Percentiles rank a stretch among this genome's conserved stretches.
Conservation (phyloP, 2,888 invertebrate species). For the Meloe dianella region DNA sequence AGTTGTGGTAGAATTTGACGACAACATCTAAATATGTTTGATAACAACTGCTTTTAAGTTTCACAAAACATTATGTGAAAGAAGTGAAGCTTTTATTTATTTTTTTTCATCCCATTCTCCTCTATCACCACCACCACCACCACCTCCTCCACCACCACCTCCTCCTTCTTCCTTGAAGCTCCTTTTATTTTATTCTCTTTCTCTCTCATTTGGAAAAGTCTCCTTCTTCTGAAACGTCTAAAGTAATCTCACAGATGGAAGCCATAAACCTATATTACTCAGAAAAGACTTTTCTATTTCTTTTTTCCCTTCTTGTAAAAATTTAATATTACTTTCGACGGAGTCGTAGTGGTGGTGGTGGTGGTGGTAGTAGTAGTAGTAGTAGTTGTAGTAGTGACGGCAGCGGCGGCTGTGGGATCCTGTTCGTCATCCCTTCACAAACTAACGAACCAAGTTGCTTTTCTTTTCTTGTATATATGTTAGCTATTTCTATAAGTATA, state of each 20-base stretch:
- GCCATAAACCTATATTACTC: slow-evolving; percentile 62
- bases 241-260: slow-evolving; percentile 62
- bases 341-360: slow-evolving; percentile 37
- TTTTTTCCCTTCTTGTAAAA: slow-evolving; percentile 59
- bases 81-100: slow-evolving; percentile 53
- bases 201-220: slow-evolving; percentile 55
- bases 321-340: slow-evolving; percentile 60
- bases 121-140: neutral
- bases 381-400: slow-evolving; percentile 30
- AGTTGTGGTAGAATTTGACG: slow-evolving; percentile 22
- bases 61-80: slow-evolving; percentile 52
- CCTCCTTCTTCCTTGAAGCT: slow-evolving; percentile 32
- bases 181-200: slow-evolving; percentile 50
- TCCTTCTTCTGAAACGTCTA: slow-evolving; percentile 59
- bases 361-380: slow-evolving; percentile 35
- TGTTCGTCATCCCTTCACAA: slow-evolving; percentile 18
- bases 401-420: slow-evolving; percentile 22
- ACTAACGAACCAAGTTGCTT: slow-evolving; percentile 42
- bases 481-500: neutral
- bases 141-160: slow-evolving; percentile 8
- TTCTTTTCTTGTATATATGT: slow-evolving; percentile 41
- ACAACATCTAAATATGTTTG: slow-evolving; percentile 51
- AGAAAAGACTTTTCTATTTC: slow-evolving; percentile 60
- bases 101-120: slow-evolving; percentile 36
- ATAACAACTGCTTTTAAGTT: slow-evolving; percentile 54